Percentiles rank a stretch among this genome's conserved stretches.
These are phyloP conservation scores for Diachasma alloeum DNA, from an alignment of 1,140 invertebrate species.

Conservation along the genomic window DNA sequence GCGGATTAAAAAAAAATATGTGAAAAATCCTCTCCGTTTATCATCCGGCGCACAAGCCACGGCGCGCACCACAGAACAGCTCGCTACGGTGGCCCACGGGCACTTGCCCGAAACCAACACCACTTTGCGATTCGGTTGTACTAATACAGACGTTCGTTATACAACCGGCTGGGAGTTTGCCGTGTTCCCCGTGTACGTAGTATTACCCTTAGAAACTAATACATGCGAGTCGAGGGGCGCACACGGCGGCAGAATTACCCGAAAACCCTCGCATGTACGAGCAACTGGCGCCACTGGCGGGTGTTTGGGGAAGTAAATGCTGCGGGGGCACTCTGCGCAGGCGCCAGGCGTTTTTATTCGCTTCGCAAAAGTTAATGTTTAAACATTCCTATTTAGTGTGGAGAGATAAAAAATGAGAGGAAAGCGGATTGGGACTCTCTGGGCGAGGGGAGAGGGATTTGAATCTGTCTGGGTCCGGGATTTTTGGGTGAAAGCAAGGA, in stretches of 20 bases:
- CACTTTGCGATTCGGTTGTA: background rate
- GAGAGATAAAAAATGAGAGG: too few species aligned
- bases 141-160: background rate
- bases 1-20: background rate
- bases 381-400: background rate
- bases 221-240: background rate
- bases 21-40: conserved; percentile 18
- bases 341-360: too few species aligned
- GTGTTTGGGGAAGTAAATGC: background rate
- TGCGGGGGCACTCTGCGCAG: too few species aligned
- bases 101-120: conserved; percentile 22
- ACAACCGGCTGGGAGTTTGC: too few species aligned
- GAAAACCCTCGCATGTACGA: background rate
- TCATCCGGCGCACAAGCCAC: conserved; percentile 21
- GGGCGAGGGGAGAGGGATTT: too few species aligned
- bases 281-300: background rate
- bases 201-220: background rate
- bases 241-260: too few species aligned
- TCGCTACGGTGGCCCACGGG: conserved; percentile 20
- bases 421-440: too few species aligned
- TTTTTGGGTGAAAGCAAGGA: too few species aligned
- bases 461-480: too few species aligned
- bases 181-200: too few species aligned
- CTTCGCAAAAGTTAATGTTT: background rate
- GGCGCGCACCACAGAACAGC: conserved; percentile 27